Evolutionary conservation across 2,888 invertebrate species (phyloP), one percentile per base, ranked within the genome.

Genomic region (Euplexia lucipara): DNA sequence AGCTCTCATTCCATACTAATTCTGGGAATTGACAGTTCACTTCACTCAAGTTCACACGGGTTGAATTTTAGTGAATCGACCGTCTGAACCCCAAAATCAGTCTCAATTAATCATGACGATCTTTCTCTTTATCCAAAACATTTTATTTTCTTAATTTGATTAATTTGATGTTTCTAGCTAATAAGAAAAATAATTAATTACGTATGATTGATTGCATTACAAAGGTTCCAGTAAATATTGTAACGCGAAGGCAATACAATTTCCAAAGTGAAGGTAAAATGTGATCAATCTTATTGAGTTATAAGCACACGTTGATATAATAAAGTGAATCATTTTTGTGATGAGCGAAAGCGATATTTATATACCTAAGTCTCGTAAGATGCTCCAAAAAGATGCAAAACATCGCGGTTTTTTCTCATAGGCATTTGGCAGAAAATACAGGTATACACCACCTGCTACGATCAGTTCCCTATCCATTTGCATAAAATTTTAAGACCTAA

Each of bases 121-220:
- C 20, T 44, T 44, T 39, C 3, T 18, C 12, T 30, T 9, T 16
- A 7, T 2, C n/a, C n/a, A n/a, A 48, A 10, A 47, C 7, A 32
- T 18, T 47, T 42, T 44, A 10, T 41, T 57, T 49, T 49, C 42
- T 35, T 48, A 35, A 52, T 48, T 57, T 47, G 8, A 34, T 66
- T 54, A 4, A 26, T 44, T 61, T 22, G n/a, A 49, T 62, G 53
- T 73, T 72, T 61, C 51, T 73, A 34, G 22, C 39, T 44, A 18
- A 58, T n/a, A 58, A 57, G 53, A 53, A 74, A 67, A 63, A 62
- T 63, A 72, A 69, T 69, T 58, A 69, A 74, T 69, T 52, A 72
- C 10, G n/a, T 67, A 18, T 68, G 75, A 72, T 72, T 74, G 62
- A 72, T 72, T 57, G 45, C 9, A 62, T 56, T 35, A 42, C 20